A percentile compares a stretch with the other conserved stretches of the same genome.
Evolutionary conservation across 2,797 vertebrate species (phyloP).

Genomic region (Synaphobranchus kaupii): DNA sequence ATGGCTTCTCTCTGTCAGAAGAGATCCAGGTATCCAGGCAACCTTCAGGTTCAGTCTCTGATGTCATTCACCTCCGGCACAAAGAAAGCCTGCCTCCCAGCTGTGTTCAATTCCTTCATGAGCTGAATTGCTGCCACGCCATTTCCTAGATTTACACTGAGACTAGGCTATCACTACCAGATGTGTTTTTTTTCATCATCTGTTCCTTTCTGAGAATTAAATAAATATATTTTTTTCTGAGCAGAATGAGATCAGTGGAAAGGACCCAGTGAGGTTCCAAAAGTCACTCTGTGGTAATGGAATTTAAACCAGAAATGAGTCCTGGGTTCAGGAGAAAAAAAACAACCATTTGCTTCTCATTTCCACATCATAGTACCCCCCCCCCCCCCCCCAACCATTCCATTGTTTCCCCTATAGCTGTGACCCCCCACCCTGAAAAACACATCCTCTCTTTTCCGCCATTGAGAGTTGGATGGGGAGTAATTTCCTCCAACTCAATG

Average conservation of each 20-base stretch:
- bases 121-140: conserved; percentile 59
- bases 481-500: no score
- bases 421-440: not conserved
- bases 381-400: not conserved
- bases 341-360: conserved; percentile 21
- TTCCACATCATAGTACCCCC: not conserved
- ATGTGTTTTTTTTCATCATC: conserved; percentile 58
- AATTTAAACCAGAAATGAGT: conserved; percentile 42
- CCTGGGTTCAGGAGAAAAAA: conserved; percentile 30
- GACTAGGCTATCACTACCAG: conserved; percentile 69
- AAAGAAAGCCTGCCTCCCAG: conserved; percentile 16
- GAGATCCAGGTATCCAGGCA: not conserved
- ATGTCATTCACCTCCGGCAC: conserved; percentile 37
- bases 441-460: not conserved
- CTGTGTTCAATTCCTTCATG: not conserved
- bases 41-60: not conserved
- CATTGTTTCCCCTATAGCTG: not conserved
- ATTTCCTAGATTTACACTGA: conserved; percentile 57
- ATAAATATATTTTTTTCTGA: conserved; percentile 27
- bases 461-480: no score
- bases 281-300: conserved; percentile 39
- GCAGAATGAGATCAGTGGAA: conserved; percentile 56
- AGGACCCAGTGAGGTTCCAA: conserved; percentile 44
- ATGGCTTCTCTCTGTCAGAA: not conserved
- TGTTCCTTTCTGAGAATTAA: conserved; percentile 29